A percentile compares a stretch with the other conserved stretches of the same genome.
These are phyloP conservation scores for Caenorhabditis panamensis DNA, from an alignment of 2,888 invertebrate genomes.

Conservation along the genomic window DNA sequence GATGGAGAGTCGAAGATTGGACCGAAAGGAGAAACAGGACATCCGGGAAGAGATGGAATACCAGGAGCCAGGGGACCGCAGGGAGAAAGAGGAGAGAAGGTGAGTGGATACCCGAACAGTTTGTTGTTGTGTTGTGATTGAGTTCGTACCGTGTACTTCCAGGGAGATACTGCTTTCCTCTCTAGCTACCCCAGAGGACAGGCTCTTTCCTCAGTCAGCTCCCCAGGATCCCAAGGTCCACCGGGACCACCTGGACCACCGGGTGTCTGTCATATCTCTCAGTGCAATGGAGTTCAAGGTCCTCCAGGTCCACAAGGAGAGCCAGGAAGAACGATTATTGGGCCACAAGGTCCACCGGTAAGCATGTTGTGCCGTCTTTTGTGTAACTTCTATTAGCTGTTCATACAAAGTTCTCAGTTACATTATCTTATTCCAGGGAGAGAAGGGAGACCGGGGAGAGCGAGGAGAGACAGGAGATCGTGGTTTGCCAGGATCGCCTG, in stretches of 20 bases:
- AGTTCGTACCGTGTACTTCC: conserved; percentile 26
- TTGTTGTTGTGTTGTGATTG: conserved; percentile 14
- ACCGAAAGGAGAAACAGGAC: conserved; percentile 79
- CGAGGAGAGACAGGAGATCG: conserved; percentile 67
- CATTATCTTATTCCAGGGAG: conserved; percentile 71
- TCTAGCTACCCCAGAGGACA: conserved; percentile 44
- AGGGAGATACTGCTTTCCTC: conserved; percentile 58
- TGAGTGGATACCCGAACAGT: conserved; percentile 26
- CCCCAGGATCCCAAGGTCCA: conserved; percentile 34
- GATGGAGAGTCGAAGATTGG: conserved; percentile 80
- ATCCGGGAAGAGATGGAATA: conserved; percentile 74
- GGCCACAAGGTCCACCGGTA: conserved; percentile 69
- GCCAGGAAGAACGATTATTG: conserved; percentile 53
- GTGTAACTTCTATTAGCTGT: background rate
- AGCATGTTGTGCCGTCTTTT: conserved; percentile 25
- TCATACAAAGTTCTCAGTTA: background rate
- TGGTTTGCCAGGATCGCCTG: conserved; percentile 64
- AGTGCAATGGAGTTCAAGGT: conserved; percentile 46
- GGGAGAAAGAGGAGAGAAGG: conserved; percentile 77
- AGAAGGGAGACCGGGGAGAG: conserved; percentile 78
- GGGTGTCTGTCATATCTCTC: conserved; percentile 48
- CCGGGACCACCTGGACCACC: conserved; percentile 64
- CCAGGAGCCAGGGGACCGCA: conserved; percentile 74
- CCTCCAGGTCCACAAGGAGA: conserved; percentile 60
- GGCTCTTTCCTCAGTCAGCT: conserved; percentile 12